Evolutionary conservation across 1,140 invertebrate species (phyloP), one percentile per base, ranked within the genome.

Genomic region (Varroa destructor): DNA sequence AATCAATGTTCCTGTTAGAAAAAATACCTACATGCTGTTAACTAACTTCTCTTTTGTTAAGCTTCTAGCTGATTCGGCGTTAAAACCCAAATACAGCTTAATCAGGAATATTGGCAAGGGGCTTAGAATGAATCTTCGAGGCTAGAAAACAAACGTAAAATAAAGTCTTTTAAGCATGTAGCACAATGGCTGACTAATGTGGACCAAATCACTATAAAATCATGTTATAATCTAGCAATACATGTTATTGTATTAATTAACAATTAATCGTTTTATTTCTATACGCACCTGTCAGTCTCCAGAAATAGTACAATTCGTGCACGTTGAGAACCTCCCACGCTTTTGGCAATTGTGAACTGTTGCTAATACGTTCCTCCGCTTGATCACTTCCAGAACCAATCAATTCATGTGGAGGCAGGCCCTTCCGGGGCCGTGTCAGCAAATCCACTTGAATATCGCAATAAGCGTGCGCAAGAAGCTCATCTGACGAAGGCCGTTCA

Each of bases 251-350:
- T 51, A 51, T 51, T 51, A 8, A 8, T 5, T 51, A 43, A 2
- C 46, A 67, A 25, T 2, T 25, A 67, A 6, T 42, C 12, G 57
- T 40, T 25, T 46, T 12, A 67, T 67, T 40, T n/a, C 3, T 58
- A 12, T 40, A 8, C 61, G 40, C 61, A 67, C 61, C 61, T 40
- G 74, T 70, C 46, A 75, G 37, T 58, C 73, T 70, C 74, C 74
- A 75, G 6, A 75, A 71, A 72, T 75, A 70, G 70, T 75, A 75
- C 10, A 74, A 37, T 46, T 75, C 75, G 40, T 61, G 43, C 6
- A 75, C 71, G 36, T 71, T 74, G 43, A 75, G 46, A 56, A 67
- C 36, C 46, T 67, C 61, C 61, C 61, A 67, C 1, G 61, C 61
- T 8, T 67, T 12, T 14, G 61, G 61, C 37, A 67, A 40, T 40